Base-by-base conservation (phyloP, 1,140 invertebrate species). In the Drosophila malerkotliana region DNA sequence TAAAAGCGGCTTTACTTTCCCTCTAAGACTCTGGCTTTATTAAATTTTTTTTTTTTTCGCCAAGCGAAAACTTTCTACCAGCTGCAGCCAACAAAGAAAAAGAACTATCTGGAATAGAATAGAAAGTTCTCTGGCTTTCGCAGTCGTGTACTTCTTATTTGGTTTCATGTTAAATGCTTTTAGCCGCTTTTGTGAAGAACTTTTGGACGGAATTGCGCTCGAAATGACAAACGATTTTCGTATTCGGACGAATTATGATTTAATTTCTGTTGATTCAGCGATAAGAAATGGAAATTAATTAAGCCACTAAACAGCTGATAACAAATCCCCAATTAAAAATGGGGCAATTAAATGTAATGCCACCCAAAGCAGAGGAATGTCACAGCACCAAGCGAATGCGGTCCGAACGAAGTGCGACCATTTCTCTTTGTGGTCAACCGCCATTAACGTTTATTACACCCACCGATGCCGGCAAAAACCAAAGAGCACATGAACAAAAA, bases 391-490 rank as follows among this genome's bases (percentile, higher is more conserved):
- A 74, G 67, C 53, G 56, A 59, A 71, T 52, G 67, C 56, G 56
- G 58, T 57, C 45, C 47, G 73, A 59, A 78, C 62, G 56, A 88
- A 88, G 83, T 88, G 79, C 75, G 61, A 64, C 82, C 53, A 87
- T 87, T 88, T 87, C 67, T 88, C 83, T 77, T 83, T 87, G 83
- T 79, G 83, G 83, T 88, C 83, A 87, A 88, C 83, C 83, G 79
- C 72, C 83, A 87, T 87, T 87, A 87, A 87, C 83, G 79, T 87
- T 88, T 83, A 87, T 87, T 87, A 83, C 83, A 79, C 83, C 79
- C 83, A 77, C 83, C 53, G 51, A 67, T 79, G 64, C 57, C 51
- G 37, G 62, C 83, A 88, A 64, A 87, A 88, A 87, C 52, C 83
- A 88, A 87, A 87, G 79, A 87, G 78, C 81, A 81, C 77, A 75